phyloP scores from a whole-genome alignment of 2,797 vertebrate species.

The Siniperca scherzeri region DNA sequence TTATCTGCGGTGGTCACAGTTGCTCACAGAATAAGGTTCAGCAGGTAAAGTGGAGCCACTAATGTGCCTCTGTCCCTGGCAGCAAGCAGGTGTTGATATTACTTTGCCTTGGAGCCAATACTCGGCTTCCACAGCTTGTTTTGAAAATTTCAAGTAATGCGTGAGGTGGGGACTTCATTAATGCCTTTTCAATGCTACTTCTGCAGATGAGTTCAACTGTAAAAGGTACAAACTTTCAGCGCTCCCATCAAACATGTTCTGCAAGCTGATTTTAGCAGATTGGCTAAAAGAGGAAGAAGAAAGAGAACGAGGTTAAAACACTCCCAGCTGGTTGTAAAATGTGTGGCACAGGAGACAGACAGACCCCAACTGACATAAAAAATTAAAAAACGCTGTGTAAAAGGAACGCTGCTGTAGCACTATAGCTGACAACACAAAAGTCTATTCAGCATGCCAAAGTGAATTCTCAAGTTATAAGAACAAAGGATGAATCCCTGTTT shows the following conservation, averaged over 20 bases:
- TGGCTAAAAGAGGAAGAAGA: conserved; percentile 15
- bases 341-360: conserved; percentile 13
- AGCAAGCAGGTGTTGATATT: conserved; percentile 47
- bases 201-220: conserved; percentile 26
- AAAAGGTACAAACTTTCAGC: conserved; percentile 41
- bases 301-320: conserved; percentile 3
- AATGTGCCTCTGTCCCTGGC: conserved; percentile 43
- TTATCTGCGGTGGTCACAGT: conserved; percentile 48
- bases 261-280: conserved; percentile 31
- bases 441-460: background rate
- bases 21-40: conserved; percentile 36
- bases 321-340: conserved; percentile 2
- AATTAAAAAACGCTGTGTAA: background rate
- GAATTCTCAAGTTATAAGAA: conserved; percentile 1
- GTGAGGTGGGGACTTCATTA: conserved; percentile 37
- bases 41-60: conserved; percentile 10
- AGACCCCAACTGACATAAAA: conserved; percentile 4
- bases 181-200: conserved; percentile 15
- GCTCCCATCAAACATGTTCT: conserved; percentile 36
- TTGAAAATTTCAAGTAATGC: conserved; percentile 30
- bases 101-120: conserved; percentile 36
- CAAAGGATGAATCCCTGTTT: conserved; percentile 1
- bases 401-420: background rate
- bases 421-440: background rate
- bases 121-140: conserved; percentile 39